A percentile compares a stretch with the other conserved stretches of the same genome.
phyloP scores from a whole-genome alignment of 1,140 invertebrate species.

The Trichonephila clavata region DNA sequence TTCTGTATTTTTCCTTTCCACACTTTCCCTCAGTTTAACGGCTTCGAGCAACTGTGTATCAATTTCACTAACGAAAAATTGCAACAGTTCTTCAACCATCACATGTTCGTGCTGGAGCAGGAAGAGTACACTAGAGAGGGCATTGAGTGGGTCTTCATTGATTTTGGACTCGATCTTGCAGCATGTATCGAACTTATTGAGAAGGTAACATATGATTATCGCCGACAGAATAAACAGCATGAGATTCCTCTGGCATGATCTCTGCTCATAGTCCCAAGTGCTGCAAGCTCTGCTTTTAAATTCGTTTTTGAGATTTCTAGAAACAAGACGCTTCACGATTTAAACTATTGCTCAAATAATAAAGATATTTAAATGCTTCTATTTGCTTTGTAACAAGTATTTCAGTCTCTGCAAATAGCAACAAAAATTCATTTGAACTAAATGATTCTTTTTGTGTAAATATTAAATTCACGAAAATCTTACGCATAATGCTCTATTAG shows the following conservation, averaged over 20 bases:
- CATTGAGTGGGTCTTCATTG: constrained; percentile 85
- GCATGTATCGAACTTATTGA: constrained; percentile 99
- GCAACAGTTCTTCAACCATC: constrained; percentile 86
- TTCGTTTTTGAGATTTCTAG: neutral
- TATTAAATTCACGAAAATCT: too few species aligned
- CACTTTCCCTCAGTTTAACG: constrained; percentile 83
- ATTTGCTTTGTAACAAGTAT: constrained; percentile 11
- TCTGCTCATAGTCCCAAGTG: neutral
- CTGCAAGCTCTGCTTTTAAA: constrained; percentile 20
- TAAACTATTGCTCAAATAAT: neutral
- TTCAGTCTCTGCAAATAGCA: neutral
- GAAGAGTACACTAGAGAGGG: constrained; percentile 84
- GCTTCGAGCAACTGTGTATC: constrained; percentile 89
- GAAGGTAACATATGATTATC: constrained; percentile 87
- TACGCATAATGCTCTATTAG: too few species aligned
- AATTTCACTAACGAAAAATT: constrained; percentile 88
- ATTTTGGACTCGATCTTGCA: constrained; percentile 84
- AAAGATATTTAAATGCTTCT: neutral
- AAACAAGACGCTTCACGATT: neutral
- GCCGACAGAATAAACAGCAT: neutral
- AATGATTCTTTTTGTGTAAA: too few species aligned
- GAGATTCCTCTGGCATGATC: neutral
- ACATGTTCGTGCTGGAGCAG: constrained; percentile 85
- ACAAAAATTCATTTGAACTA: too few species aligned
- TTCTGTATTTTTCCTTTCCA: constrained; percentile 25